A percentile compares a stretch with the other conserved stretches of the same genome.
phyloP scores from a whole-genome alignment of 2,888 invertebrate genomes.

The Dasypogon diadema region DNA sequence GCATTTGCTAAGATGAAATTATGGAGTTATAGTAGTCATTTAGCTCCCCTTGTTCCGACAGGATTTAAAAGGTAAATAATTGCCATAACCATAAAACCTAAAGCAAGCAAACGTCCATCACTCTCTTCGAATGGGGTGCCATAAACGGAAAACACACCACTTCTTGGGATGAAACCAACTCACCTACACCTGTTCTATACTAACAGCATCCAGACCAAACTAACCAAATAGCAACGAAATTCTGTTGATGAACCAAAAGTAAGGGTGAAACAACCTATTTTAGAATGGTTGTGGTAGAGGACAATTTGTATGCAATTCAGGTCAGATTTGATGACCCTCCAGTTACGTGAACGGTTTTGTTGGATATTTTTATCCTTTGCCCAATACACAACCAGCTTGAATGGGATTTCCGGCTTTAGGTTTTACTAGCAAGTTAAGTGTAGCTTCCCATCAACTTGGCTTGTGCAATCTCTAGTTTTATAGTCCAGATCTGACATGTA shows the following conservation, averaged over 20 bases:
- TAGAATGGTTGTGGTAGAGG: conserved; percentile 6
- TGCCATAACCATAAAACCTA: conserved; percentile 50
- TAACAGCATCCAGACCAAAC: background rate
- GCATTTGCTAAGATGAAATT: conserved; percentile 33
- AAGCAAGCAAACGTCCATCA: conserved; percentile 7
- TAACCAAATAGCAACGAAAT: conserved; percentile 9
- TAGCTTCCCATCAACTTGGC: conserved; percentile 44
- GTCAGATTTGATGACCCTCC: conserved; percentile 53
- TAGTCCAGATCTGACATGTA: conserved; percentile 26
- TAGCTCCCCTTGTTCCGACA: conserved; percentile 1
- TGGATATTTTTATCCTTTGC: conserved; percentile 45
- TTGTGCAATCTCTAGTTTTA: conserved; percentile 33
- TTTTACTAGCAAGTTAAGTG: conserved; percentile 33
- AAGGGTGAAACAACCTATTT: background rate
- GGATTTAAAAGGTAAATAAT: conserved; percentile 54
- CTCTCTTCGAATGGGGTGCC: background rate
- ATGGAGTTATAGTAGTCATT: conserved; percentile 32
- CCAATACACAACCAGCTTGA: conserved; percentile 24
- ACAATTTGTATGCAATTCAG: conserved; percentile 54
- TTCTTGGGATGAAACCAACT: background rate
- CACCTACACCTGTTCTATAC: background rate
- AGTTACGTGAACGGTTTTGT: conserved; percentile 52
- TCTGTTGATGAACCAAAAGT: background rate
- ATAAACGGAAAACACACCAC: background rate
- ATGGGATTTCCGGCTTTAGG: conserved; percentile 30